These are phyloP conservation scores for Nyctalus aviator DNA, from an alignment of 2,797 vertebrate genomes.

Conservation along the genomic window DNA sequence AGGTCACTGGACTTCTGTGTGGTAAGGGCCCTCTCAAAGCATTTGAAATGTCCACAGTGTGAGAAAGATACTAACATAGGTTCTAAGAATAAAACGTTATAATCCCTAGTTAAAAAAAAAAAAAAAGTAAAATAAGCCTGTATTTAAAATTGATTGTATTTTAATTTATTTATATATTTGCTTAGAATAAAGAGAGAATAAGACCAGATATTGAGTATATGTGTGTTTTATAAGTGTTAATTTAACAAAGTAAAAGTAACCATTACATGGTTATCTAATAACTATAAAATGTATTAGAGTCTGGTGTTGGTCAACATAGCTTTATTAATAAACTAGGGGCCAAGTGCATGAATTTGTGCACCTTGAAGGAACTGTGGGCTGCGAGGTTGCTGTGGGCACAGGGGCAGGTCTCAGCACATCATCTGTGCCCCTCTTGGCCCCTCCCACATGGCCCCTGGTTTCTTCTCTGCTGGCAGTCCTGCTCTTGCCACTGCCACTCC, in stretches of 20 bases:
- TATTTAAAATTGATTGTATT: conserved; percentile 29
- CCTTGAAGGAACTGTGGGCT: no score
- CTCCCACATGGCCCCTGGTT: no score
- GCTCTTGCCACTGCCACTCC: no score
- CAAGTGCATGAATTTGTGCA: no score
- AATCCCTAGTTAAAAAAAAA: not conserved
- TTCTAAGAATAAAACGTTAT: not conserved
- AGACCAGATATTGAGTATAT: not conserved
- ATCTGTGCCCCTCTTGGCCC: no score
- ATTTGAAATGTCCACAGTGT: not conserved
- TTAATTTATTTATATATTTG: conserved; percentile 49
- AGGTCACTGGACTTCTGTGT: not conserved
- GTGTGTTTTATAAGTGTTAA: conserved; percentile 4
- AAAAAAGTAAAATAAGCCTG: not conserved
- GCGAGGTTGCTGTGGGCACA: no score
- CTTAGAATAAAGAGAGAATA: not conserved
- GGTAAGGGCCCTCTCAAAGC: not conserved
- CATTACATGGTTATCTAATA: not conserved
- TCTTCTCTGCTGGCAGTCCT: no score
- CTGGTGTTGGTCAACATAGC: not conserved
- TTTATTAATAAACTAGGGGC: not conserved
- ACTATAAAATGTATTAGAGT: not conserved
- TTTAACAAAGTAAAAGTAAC: conserved; percentile 7
- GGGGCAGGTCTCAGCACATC: no score
- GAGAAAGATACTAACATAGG: not conserved